Base-by-base conservation (phyloP, 2,888 invertebrate genomes). In the Drosophila demipolita region DNA sequence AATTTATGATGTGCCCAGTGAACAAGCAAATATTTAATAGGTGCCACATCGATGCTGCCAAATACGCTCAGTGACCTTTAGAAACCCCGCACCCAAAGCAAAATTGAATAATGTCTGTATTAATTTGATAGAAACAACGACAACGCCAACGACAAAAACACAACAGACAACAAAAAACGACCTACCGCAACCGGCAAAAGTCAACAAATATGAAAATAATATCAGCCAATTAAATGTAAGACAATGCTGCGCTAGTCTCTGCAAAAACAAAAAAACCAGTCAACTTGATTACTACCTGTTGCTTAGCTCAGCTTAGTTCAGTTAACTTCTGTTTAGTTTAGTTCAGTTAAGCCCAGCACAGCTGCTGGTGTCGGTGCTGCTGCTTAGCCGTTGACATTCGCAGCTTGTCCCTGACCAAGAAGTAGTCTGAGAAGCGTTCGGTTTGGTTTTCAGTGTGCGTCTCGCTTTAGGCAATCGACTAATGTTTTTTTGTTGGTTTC, bases 321-420 rank as follows among this genome's bases (percentile, higher is more conserved):
- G 58, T 38, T 74, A 4, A 57, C 55, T 50, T 64, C 8, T n/a
- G 38, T n/a, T 42, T 20, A 40, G 38, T n/a, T 42, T 20, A 45
- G 23, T 45, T 45, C 45, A 45, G 23, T 45, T 45, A 23, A 45
- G 23, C 23, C 23, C 45, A 45, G 45, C 45, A 23, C 23, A 45
- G 45, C 8, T 45, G 62, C 59, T 29, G 50, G 12, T n/a, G 48
- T 12, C 15, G 26, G 48, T 42, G 40, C 35, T 52, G 48, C 45
- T 67, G 60, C 50, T 36, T 36, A 72, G 77, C 81, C 75, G 89
- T 82, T 88, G 87, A 88, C 87, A 88, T 88, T 89, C 87, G 85
- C 80, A 61, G 68, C 74, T 83, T 76, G 88, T 74, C 90, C 88
- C 73, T 88, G 88, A 88, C 88, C 88, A 88, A 89, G 87, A 87